Base-by-base conservation (phyloP, 2,888 invertebrate genomes). In the Thyatira batis region DNA sequence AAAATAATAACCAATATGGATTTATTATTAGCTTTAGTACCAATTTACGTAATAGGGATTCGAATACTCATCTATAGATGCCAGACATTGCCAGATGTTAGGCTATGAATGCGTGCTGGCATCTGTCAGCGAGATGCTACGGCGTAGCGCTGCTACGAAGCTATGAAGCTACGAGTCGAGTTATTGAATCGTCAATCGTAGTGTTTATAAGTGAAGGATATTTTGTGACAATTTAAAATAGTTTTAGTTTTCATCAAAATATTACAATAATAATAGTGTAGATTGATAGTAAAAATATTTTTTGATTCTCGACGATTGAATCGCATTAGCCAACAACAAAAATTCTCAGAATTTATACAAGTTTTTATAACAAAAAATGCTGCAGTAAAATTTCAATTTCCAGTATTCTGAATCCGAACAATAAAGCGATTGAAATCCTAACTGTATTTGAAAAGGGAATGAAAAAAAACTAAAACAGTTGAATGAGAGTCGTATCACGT, bases 401-500 rank as follows among this genome's bases (percentile, higher is more conserved):
- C 51, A 53, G 58, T 50, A 52, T 49, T 27, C 21, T 27, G 52
- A 55, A 57, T n/a, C n/a, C n/a, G n/a, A n/a, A n/a, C n/a, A n/a
- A n/a, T 53, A 48, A 46, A 48, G 25, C 44, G 28, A 58, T 63
- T 54, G 61, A 55, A 63, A 66, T 56, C 43, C 49, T 20, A 33
- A 21, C 54, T 55, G 17, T 17, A 39, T 39, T 39, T 8, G 17
- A 39, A 39, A 39, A 39, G 17, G 39, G 39, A 39, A 63, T 55
- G n/a, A 60, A 54, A 56, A 44, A 10, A n/a, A 10, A 13, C 58
- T 68, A 66, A 60, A 58, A 57, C 50, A 49, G 20, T 45, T 13
- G 28, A 55, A 73, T 65, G 30, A 45, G 3, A 69, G 51, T 63
- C 64, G 23, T 3, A 52, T 68, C 76, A 73, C 78, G 76, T 74